These are phyloP conservation scores for Myiozetetes cayanensis DNA, from an alignment of 2,113 vertebrate genomes.

Conservation along the genomic window DNA sequence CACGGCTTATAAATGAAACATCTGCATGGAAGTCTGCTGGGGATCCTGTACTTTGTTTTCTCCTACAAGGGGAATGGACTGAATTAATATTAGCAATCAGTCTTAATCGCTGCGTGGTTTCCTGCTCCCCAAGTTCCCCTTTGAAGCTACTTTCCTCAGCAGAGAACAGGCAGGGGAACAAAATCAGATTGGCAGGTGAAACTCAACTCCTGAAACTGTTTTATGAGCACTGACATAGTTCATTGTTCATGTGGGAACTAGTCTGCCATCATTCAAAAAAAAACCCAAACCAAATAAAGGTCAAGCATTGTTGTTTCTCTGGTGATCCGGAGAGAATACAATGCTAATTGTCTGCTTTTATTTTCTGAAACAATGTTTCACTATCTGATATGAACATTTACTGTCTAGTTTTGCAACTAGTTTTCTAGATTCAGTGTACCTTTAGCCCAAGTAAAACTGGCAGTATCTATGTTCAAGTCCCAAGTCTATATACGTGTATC, in stretches of 20 bases:
- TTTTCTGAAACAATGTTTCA: neutral
- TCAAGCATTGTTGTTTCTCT: slow-evolving; percentile 30
- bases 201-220: slow-evolving; percentile 31
- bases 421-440: neutral
- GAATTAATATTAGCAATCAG: slow-evolving; percentile 53
- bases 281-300: neutral
- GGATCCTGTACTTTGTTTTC: slow-evolving; percentile 18
- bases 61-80: neutral
- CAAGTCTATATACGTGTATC: neutral
- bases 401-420: neutral
- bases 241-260: neutral
- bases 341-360: neutral
- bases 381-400: neutral
- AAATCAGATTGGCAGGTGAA: slow-evolving; percentile 51
- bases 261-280: neutral
- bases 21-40: neutral
- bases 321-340: neutral
- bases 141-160: slow-evolving; percentile 28
- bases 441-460: neutral
- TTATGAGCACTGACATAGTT: slow-evolving; percentile 14
- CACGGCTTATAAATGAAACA: slow-evolving; percentile 23
- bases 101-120: slow-evolving; percentile 43
- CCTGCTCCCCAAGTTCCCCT: neutral
- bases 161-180: slow-evolving; percentile 3
- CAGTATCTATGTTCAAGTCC: neutral